Percentiles rank a stretch among this genome's conserved stretches.
These are phyloP conservation scores for Atopsyche davidsoni DNA, from an alignment of 1,140 invertebrate genomes.

Conservation along the genomic window DNA sequence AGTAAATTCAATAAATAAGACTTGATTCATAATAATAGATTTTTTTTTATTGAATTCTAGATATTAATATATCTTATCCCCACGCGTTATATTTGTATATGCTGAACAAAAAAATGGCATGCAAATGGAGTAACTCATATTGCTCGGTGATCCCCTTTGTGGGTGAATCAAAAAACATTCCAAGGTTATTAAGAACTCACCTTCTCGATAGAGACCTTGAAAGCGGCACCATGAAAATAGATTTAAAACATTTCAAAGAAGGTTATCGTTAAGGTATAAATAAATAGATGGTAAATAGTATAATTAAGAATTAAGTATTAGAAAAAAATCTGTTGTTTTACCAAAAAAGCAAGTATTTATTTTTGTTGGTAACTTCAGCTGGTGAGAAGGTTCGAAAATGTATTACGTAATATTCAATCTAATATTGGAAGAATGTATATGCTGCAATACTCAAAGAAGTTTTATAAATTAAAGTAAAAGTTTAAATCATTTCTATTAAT, in stretches of 20 bases:
- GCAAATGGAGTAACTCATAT: too few species aligned
- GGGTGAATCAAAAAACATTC: slow-evolving; percentile 16
- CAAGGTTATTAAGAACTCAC: slow-evolving; percentile 18
- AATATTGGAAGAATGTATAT: not conserved
- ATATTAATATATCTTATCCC: too few species aligned
- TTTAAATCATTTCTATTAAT: not conserved
- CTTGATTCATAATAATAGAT: too few species aligned
- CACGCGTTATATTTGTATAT: too few species aligned
- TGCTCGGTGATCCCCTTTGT: slow-evolving; percentile 1
- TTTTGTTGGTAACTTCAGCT: not conserved
- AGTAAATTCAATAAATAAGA: too few species aligned
- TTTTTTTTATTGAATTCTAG: too few species aligned
- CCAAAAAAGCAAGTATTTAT: slow-evolving; percentile 2
- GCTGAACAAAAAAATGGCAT: too few species aligned
- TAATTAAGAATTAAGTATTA: slow-evolving; percentile 2
- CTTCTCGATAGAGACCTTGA: slow-evolving; percentile 22
- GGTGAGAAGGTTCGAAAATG: too few species aligned
- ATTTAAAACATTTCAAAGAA: slow-evolving; percentile 10
- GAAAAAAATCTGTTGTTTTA: slow-evolving; percentile 9
- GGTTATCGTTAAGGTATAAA: not conserved
- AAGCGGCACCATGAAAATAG: slow-evolving; percentile 20
- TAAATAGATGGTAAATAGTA: not conserved
- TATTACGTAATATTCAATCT: not conserved
- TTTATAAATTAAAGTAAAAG: not conserved
- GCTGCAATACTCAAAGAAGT: not conserved